These are phyloP conservation scores for Sebastolobus alascanus DNA, from an alignment of 2,797 vertebrate species.

Conservation along the genomic window DNA sequence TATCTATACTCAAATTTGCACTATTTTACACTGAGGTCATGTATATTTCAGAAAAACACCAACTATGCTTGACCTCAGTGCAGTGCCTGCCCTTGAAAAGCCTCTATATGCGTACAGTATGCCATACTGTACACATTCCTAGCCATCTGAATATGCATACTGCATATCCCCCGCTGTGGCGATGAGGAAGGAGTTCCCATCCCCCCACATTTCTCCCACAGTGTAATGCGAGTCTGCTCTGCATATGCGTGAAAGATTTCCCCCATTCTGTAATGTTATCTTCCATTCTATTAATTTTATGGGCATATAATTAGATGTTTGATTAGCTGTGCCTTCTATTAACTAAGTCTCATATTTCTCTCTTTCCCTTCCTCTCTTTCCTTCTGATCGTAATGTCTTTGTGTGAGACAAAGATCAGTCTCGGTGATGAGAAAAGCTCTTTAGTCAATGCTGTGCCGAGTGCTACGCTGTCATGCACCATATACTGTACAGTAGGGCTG, in stretches of 20 bases:
- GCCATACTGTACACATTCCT: constrained; percentile 50
- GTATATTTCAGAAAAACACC: neutral
- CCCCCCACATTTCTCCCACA: constrained; percentile 66
- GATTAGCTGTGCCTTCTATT: constrained; percentile 57
- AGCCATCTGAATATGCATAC: constrained; percentile 58
- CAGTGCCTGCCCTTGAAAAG: constrained; percentile 58
- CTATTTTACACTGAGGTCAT: neutral
- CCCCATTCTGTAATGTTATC: constrained; percentile 54
- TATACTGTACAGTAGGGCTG: neutral
- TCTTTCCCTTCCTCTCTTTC: constrained; percentile 4
- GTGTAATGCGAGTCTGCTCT: constrained; percentile 61
- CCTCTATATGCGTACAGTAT: constrained; percentile 36
- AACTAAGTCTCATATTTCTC: constrained; percentile 49
- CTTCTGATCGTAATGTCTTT: constrained; percentile 34
- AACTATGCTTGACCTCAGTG: constrained; percentile 2
- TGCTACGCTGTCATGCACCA: neutral
- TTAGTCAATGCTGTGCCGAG: neutral
- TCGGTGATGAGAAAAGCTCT: constrained; percentile 8
- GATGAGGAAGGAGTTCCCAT: constrained; percentile 59
- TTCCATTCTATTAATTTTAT: constrained; percentile 54
- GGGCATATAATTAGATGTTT: constrained; percentile 66
- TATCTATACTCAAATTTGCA: constrained; percentile 25
- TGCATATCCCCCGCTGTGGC: constrained; percentile 60
- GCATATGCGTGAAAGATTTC: constrained; percentile 61
- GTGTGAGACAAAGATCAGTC: constrained; percentile 29